Evolutionary conservation across 2,113 vertebrate genomes (phyloP), one percentile per base, ranked within the genome.

Genomic region (Coryphaenoides rupestris): DNA sequence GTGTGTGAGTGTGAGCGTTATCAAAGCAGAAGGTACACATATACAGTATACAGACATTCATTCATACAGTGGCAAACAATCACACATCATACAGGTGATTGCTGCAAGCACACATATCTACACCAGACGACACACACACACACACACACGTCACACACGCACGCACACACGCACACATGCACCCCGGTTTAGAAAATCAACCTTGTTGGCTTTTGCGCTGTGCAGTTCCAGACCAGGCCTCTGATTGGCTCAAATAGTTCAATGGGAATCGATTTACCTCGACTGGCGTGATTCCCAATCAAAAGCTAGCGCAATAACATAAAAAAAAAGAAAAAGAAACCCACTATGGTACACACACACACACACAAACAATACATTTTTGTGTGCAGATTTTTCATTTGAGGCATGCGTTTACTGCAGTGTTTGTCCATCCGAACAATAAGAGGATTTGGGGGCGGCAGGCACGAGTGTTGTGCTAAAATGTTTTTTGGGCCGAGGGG

Each of bases 381-480:
- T 70, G 6, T 77, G 65, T 68, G 40, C 56, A 0, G 12, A 62
- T 66, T 76, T 80, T 79, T 59, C 59, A 83, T 83, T 84, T 71
- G 57, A 65, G 60, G 62, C 77, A 79, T 55, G 65, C 33, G 50
- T 50, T 50, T 71, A 71, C 78, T 79, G 61, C 64, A 74, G 80
- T 81, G 72, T 78, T 77, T 81, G 76, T 65, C 75, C 78, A 78
- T 68, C 69, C 80, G 76, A 84, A 85, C 78, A 84, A 83, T 77
- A 71, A 79, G 75, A 68, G 80, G 76, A 77, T 81, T 84, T 82
- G 77, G 66, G 69, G 71, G 60, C 77, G 68, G 69, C 68, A 77
- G 78, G 69, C 68, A 77, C 76, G 69, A 76, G 75, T 58, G 76
- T 71, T 74, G 73, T 76, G 77, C 70, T 73, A 15, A 21, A 21